Evolutionary conservation across 1,140 invertebrate species (phyloP), one percentile per base, ranked within the genome.

Genomic region (Whitmania pigra): DNA sequence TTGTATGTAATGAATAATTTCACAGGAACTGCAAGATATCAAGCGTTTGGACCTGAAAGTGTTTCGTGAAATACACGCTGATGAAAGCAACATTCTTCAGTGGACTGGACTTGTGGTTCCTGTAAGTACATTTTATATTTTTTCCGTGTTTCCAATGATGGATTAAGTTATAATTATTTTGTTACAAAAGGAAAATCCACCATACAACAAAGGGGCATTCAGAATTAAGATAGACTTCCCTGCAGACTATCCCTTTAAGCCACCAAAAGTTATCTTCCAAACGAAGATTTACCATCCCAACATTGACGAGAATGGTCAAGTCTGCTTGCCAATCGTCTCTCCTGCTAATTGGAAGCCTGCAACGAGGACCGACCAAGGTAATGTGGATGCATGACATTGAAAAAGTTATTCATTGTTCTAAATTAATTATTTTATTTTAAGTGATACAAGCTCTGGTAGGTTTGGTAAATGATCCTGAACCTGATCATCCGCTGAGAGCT

Each of bases 241-340:
- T 69, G 92, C 94, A 66, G 96, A 99, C 81, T 99, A 99, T 85
- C 96, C 96, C 20, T 99, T 99, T 81, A 99, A 99, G 82, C 95
- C 96, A 71, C 96, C 96, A 73, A 97, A 95, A 85, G 93, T 98
- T 79, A 92, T 89, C 79, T 99, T 99, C 82, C 94, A 94, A 84
- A 99, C 96, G 57, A 97, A 97, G 87, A 99, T 99, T 77, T 99
- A 99, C 82, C 96, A 99, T 86, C 96, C 96, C 25, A 99, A 99
- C 82, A 90, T 99, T 79, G 96, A 99, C 86, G 96, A 99, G 80
- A 97, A 98, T 78, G 96, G 96, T 2, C 94, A 98, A 82, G 80
- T 85, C 22, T 98, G 94, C 84, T 85, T 99, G 79, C 93, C 94
- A n/a, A 98, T 99, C 70, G 95, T 98, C 76, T 92, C 89, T 83